phyloP scores from a whole-genome alignment of 30 jellyfish, hydroid and myxozoan genomes.

The Hydractinia echinata region DNA sequence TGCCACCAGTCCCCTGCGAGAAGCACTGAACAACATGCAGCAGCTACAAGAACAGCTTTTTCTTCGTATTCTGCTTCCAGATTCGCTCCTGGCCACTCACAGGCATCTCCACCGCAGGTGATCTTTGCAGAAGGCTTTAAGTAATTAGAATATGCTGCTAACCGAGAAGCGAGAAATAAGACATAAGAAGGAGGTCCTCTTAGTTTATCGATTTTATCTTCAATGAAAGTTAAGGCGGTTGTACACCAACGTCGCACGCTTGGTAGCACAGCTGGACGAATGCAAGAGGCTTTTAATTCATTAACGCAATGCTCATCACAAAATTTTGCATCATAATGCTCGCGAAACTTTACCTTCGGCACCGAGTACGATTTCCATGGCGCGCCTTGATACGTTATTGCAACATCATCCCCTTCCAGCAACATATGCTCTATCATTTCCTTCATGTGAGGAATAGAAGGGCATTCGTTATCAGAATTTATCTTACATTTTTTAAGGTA shows the following conservation, averaged over 20 bases:
- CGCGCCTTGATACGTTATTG: slow-evolving; percentile 27
- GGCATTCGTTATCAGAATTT: slow-evolving; percentile 10
- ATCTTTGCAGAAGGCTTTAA: neutral
- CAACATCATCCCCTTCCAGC: slow-evolving; percentile 24
- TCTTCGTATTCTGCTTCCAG: slow-evolving; percentile 11
- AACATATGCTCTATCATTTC: slow-evolving; percentile 24
- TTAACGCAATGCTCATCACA: slow-evolving; percentile 3
- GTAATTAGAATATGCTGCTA: neutral
- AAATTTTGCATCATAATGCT: slow-evolving; percentile 11
- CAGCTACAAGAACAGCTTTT: slow-evolving; percentile 33
- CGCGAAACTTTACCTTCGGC: slow-evolving; percentile 15
- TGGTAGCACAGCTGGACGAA: slow-evolving; percentile 1
- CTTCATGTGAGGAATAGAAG: neutral
- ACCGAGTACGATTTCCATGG: neutral
- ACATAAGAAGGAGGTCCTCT: slow-evolving; percentile 40
- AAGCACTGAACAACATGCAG: slow-evolving; percentile 28
- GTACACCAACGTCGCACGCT: slow-evolving; percentile 26
- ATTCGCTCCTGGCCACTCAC: slow-evolving; percentile 22
- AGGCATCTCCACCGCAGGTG: slow-evolving; percentile 9
- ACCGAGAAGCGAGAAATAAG: slow-evolving; percentile 19
- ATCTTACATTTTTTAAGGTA: neutral
- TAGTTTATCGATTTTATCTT: neutral
- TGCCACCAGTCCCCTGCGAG: slow-evolving; percentile 33
- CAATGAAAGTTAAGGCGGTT: slow-evolving; percentile 14
- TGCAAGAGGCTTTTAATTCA: slow-evolving; percentile 7